Evolutionary conservation across 2,797 vertebrate species (phyloP).

Genomic region (Echeneis naucrates): DNA sequence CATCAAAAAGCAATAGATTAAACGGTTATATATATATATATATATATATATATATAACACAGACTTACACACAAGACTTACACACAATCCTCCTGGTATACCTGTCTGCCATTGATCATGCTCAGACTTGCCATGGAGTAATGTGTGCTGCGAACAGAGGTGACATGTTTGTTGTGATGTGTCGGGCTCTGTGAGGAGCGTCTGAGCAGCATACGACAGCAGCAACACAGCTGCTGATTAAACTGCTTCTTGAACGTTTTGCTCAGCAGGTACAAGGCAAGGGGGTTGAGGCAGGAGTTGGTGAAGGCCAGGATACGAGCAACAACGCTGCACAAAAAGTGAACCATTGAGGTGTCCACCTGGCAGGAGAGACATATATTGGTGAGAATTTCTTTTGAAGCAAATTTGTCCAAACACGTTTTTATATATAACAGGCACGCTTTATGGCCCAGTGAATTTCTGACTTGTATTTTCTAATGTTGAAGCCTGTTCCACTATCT

Average conservation of each 20-base stretch:
- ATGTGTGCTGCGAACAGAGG: conserved; percentile 92
- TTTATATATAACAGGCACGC: no score
- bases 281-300: conserved; percentile 96
- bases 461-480: background rate
- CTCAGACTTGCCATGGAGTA: conserved; percentile 90
- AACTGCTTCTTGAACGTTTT: conserved; percentile 96
- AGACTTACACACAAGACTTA: conserved; percentile 52
- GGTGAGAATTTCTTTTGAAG: no score
- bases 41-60: no score
- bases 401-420: no score
- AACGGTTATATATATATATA: no score
- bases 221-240: conserved; percentile 93
- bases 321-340: conserved; percentile 90
- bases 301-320: conserved; percentile 95
- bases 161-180: conserved; percentile 87
- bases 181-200: conserved; percentile 61
- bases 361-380: conserved; percentile 44
- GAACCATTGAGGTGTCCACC: conserved; percentile 93
- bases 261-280: conserved; percentile 96
- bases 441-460: no score
- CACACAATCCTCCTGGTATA: conserved; percentile 85
- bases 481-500: background rate
- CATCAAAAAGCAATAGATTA: background rate
- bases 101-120: conserved; percentile 87
- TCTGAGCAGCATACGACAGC: conserved; percentile 79